Base-by-base conservation (phyloP, 2,113 vertebrate species). In the Sebastes fasciatus region DNA sequence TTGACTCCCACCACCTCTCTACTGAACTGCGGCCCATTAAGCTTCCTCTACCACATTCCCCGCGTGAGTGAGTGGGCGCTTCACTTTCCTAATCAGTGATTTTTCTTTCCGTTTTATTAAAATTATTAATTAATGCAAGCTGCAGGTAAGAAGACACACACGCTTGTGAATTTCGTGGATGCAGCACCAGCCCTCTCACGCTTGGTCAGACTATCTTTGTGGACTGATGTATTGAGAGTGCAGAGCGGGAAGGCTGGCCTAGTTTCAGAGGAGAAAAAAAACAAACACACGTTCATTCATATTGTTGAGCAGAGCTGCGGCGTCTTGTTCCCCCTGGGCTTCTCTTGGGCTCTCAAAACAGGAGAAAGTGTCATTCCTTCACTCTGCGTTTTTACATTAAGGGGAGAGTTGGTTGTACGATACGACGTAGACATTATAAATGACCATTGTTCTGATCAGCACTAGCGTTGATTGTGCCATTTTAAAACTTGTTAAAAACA, bases 391-490 rank as follows among this genome's bases (percentile, higher is more conserved):
- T 74, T 79, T 40, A 61, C 74, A 74, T 63, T 11, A 51, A 74
- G 62, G 85, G 82, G 84, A 91, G 74, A 80, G 81, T 63, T 42
- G 48, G 49, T 83, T 88, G 81, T 92, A 83, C 5, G 75, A 90
- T 89, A 86, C 10, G 71, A 83, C 46, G 45, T 75, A 55, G 70
- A 83, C 88, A 78, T 90, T 83, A 83, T 77, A 86, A 89, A 90
- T 82, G 1, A 81, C 76, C 85, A 82, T 91, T n/a, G 73, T 90
- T 79, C 76, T 78, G 65, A 75, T 90, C 83, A 85, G 77, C 89
- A 85, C 75, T 88, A 81, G 74, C 34, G 21, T 85, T 69, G 66
- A 75, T 84, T 75, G 83, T 89, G 80, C 60, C 84, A 48, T 86
- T 89, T 79, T n/a, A 79, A 90, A 68, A 65, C 65, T 11, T 48